phyloP scores from a whole-genome alignment of 2,797 vertebrate genomes.

The Avahi laniger region DNA sequence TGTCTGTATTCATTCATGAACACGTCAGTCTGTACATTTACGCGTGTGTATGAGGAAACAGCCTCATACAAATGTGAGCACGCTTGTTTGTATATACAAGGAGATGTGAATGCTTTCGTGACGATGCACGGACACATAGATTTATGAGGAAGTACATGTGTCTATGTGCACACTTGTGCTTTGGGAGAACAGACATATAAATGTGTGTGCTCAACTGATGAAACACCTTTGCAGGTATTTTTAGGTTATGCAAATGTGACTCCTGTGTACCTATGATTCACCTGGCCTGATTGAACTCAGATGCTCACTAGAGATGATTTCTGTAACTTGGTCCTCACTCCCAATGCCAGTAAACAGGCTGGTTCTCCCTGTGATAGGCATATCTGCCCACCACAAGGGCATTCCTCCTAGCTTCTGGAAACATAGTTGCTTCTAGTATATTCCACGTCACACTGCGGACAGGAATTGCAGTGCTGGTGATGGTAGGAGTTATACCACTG shows the following conservation, averaged over 20 bases:
- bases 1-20: neutral
- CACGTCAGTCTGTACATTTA: fast-evolving
- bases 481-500: neutral
- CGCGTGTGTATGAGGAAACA: fast-evolving
- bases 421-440: neutral
- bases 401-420: neutral
- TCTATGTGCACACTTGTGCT: neutral
- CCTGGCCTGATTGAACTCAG: neutral
- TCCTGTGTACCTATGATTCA: neutral
- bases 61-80: neutral
- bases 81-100: neutral
- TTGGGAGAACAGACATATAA: neutral
- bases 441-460: neutral
- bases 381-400: neutral
- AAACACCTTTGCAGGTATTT: neutral
- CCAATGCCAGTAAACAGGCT: neutral
- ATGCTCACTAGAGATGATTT: neutral
- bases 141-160: neutral
- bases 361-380: neutral
- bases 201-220: fast-evolving
- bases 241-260: neutral
- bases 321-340: neutral
- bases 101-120: neutral
- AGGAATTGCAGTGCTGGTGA: neutral
- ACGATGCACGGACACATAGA: fast-evolving